Evolutionary conservation across 2,113 vertebrate species (phyloP).

Genomic region (Chamaetylas fuelleborni): DNA sequence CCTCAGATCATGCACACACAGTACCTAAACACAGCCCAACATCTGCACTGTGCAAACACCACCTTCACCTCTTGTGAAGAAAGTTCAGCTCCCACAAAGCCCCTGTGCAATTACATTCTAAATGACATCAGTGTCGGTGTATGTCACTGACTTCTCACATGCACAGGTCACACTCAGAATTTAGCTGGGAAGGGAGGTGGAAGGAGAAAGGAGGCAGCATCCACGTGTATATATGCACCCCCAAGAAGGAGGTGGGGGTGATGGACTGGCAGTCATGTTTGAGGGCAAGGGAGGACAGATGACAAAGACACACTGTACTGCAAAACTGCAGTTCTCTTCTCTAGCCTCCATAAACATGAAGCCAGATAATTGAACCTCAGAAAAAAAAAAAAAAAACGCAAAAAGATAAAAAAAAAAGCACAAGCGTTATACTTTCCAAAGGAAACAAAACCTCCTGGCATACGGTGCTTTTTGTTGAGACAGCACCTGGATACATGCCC

Average conservation of each 20-base stretch:
- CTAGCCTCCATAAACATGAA: not conserved
- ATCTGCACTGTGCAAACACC: not conserved
- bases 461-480: slow-evolving; percentile 44
- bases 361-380: not conserved
- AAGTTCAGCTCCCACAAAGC: not conserved
- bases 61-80: not conserved
- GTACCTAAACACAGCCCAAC: not conserved
- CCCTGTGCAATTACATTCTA: not conserved
- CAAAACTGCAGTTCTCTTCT: not conserved
- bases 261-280: not conserved
- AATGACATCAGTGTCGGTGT: not conserved
- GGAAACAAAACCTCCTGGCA: slow-evolving; percentile 57
- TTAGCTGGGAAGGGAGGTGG: not conserved
- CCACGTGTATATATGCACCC: not conserved
- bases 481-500: slow-evolving; percentile 53
- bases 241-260: not conserved
- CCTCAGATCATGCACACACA: not conserved
- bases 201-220: not conserved
- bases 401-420: not conserved
- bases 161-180: not conserved
- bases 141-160: not conserved
- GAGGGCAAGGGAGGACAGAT: not conserved
- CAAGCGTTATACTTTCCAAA: slow-evolving; percentile 29
- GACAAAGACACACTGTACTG: not conserved
- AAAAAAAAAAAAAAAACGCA: not conserved